Evolutionary conservation across 2,797 vertebrate species (phyloP).

Genomic region (Enteromius trimaculatus): DNA sequence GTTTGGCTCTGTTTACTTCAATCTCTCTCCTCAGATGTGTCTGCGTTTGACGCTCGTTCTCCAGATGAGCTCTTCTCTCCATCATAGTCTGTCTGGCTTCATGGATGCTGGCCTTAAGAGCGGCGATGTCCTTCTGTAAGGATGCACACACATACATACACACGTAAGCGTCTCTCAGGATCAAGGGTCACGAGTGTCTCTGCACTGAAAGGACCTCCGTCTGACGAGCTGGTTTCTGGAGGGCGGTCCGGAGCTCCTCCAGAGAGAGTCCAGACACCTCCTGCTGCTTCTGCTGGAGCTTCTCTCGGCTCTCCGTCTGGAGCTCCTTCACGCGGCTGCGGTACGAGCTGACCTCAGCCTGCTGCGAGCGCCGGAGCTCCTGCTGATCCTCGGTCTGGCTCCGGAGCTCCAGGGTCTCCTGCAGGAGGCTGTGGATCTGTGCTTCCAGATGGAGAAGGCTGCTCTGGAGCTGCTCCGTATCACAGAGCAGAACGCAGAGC

Average conservation of each 20-base stretch:
- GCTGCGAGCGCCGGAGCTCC: constrained; percentile 37
- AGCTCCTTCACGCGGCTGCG: constrained; percentile 69
- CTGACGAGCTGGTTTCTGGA: constrained; percentile 66
- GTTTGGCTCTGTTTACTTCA: constrained; percentile 62
- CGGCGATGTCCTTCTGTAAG: constrained; percentile 66
- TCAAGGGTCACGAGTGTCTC: too few species aligned
- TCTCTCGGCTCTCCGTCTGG: constrained; percentile 62
- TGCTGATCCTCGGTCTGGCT: constrained; percentile 57
- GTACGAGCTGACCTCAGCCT: constrained; percentile 60
- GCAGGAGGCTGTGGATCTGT: constrained; percentile 48
- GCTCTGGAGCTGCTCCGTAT: constrained; percentile 59
- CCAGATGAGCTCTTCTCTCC: constrained; percentile 60
- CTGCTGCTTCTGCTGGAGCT: constrained; percentile 65
- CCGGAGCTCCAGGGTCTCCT: constrained; percentile 63
- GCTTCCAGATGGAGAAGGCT: constrained; percentile 45
- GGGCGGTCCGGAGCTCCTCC: constrained; percentile 66
- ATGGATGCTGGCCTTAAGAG: constrained; percentile 63
- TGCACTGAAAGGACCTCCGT: constrained; percentile 65
- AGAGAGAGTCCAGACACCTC: constrained; percentile 63
- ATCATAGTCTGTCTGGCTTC: constrained; percentile 44
- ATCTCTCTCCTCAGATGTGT: constrained; percentile 71
- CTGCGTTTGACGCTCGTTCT: constrained; percentile 66
- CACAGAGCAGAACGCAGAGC: constrained; percentile 57
- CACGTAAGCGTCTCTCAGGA: not conserved
- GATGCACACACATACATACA: not conserved